These are phyloP conservation scores for Crocuta crocuta DNA, from an alignment of 2,113 vertebrate species.

Conservation along the genomic window DNA sequence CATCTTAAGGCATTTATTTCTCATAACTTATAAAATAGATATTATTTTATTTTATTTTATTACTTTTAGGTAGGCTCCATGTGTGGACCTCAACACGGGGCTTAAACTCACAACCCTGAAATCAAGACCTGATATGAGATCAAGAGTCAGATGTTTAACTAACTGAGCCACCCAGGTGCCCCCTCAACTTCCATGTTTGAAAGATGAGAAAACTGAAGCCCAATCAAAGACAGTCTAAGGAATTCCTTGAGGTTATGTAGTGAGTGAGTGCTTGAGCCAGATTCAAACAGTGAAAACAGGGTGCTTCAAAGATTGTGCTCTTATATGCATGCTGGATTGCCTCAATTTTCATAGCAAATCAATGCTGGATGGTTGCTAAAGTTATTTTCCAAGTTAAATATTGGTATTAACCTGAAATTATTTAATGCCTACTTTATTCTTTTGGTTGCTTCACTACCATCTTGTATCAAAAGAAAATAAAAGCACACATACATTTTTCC, in stretches of 20 bases:
- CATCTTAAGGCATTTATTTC: background rate
- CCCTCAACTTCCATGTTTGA: background rate
- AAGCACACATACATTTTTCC: background rate
- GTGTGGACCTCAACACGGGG: no score
- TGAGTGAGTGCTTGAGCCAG: fast-evolving
- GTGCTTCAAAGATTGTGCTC: background rate
- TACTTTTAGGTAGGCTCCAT: no score
- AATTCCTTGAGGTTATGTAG: background rate
- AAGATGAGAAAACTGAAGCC: background rate
- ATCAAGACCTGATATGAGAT: no score
- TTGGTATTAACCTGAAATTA: background rate
- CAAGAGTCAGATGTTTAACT: no score
- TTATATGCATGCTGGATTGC: background rate
- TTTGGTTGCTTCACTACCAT: background rate
- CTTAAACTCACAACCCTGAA: no score
- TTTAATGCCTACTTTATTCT: background rate
- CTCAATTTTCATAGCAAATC: background rate
- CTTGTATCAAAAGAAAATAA: constrained; percentile 26
- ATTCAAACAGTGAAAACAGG: background rate
- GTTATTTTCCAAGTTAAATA: background rate
- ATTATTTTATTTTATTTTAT: no score
- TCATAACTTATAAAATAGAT: background rate
- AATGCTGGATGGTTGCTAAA: background rate
- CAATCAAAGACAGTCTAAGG: background rate
- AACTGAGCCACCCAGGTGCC: no score